These are phyloP conservation scores for Otolemur garnettii DNA, from an alignment of 2,113 vertebrate genomes.

Conservation along the genomic window DNA sequence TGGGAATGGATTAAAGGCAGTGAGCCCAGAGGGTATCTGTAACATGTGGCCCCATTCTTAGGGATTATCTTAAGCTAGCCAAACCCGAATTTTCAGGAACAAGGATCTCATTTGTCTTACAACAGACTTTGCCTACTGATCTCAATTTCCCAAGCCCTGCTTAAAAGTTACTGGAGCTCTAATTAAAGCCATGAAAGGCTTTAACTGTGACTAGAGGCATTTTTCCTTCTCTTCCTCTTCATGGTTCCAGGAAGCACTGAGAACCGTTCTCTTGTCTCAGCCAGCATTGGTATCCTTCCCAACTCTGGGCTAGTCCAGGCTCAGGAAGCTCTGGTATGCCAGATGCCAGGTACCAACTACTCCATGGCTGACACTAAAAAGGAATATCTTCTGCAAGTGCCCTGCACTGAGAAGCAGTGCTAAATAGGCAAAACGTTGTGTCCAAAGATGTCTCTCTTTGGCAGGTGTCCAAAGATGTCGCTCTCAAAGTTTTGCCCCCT, in stretches of 20 bases:
- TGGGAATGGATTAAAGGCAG: not conserved
- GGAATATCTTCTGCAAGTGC: not conserved
- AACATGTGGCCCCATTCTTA: not conserved
- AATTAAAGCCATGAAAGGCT: constrained; percentile 60
- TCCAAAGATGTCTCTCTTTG: not conserved
- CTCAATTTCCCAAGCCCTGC: constrained; percentile 17
- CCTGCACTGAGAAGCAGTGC: not conserved
- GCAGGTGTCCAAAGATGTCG: not conserved
- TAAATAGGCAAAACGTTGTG: not conserved
- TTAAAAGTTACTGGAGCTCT: constrained; percentile 12
- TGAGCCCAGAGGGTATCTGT: not conserved
- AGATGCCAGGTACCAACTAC: not conserved
- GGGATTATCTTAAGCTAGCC: constrained; percentile 1
- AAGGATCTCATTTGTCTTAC: constrained; percentile 6
- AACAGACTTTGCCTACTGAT: not conserved
- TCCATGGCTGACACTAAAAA: not conserved
- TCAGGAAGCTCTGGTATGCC: not conserved
- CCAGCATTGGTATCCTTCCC: not conserved
- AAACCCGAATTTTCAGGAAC: constrained; percentile 5
- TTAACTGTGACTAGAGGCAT: not conserved
- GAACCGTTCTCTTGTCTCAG: not conserved
- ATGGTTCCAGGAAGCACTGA: not conserved
- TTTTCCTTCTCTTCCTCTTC: constrained; percentile 11
- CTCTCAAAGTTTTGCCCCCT: not conserved
- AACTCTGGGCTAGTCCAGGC: not conserved